Evolutionary conservation across 2,888 invertebrate genomes (phyloP).

Genomic region (Meteorus cinctellus): DNA sequence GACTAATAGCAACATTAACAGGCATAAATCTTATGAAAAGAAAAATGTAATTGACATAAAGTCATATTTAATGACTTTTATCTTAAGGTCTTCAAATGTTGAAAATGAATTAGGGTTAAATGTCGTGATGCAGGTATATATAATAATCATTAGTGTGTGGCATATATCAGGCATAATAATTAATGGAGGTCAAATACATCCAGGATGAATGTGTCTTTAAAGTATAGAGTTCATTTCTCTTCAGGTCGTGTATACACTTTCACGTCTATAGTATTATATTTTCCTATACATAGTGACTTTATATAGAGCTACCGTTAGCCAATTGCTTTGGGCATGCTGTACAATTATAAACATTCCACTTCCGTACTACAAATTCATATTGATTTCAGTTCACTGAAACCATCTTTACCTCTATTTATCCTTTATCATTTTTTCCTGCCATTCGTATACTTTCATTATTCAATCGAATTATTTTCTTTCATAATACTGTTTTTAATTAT

Average conservation of each 20-base stretch:
- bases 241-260: slow-evolving; percentile 10
- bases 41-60: neutral
- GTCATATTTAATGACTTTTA: neutral
- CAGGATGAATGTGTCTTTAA: neutral
- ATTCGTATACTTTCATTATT: neutral
- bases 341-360: slow-evolving; percentile 17
- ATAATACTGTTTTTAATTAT: neutral
- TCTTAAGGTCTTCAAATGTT: neutral
- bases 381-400: neutral
- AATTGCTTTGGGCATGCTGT: neutral
- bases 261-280: slow-evolving; percentile 4
- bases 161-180: neutral
- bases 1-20: neutral
- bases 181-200: neutral
- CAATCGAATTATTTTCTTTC: neutral
- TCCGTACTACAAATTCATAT: neutral
- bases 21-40: neutral
- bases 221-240: slow-evolving; percentile 13
- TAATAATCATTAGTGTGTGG: neutral
- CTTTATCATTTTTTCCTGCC: neutral
- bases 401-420: neutral
- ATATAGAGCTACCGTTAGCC: slow-evolving; percentile 19
- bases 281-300: neutral
- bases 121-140: neutral
- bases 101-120: neutral